Conservation (phyloP, 2,797 vertebrate species). For the Yasuhikotakia modesta region DNA sequence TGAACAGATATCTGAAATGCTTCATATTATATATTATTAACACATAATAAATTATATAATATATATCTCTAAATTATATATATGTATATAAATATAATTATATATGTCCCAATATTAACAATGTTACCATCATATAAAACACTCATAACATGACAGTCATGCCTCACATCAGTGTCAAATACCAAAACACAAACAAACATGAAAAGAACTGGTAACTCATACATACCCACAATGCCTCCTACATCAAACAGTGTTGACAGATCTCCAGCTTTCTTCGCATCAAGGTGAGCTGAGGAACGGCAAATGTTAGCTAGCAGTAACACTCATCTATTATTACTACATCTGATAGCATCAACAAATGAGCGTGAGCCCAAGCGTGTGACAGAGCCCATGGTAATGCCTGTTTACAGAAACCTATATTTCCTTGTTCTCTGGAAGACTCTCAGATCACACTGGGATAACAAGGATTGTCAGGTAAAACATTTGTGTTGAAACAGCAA, state of each 20-base stretch:
- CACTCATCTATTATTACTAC: not conserved
- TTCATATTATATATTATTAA: too few species aligned
- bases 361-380: not conserved
- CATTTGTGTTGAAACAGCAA: too few species aligned
- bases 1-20: not conserved
- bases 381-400: too few species aligned
- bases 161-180: not conserved
- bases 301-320: not conserved
- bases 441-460: too few species aligned
- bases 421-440: too few species aligned
- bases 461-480: too few species aligned
- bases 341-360: not conserved
- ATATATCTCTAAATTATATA: too few species aligned
- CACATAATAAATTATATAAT: too few species aligned
- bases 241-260: slow-evolving; percentile 94
- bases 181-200: not conserved
- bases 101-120: not conserved
- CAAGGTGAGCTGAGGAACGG: slow-evolving; percentile 81
- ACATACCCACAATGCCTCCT: slow-evolving; percentile 89
- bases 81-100: too few species aligned
- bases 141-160: not conserved
- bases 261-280: slow-evolving; percentile 87
- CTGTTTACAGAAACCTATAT: too few species aligned
- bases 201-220: not conserved
- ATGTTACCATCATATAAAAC: not conserved